phyloP scores from a whole-genome alignment of 2,113 vertebrate genomes.

The Oenanthe oenanthe region DNA sequence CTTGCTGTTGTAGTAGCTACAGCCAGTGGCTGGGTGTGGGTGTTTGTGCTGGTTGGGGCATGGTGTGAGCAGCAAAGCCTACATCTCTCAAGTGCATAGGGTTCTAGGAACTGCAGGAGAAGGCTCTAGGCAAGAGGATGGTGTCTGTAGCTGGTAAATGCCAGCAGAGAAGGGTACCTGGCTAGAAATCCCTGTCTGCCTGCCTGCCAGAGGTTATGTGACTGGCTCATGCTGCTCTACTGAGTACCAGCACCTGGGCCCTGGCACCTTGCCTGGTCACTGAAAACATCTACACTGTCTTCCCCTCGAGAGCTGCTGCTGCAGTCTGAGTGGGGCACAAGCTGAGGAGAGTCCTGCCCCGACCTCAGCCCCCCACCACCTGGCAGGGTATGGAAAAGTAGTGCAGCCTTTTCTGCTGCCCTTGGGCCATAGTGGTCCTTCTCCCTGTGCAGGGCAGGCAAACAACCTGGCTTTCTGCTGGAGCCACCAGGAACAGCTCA shows the following conservation, averaged over 20 bases:
- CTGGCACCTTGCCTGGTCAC: accelerated
- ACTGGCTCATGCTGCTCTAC: neutral
- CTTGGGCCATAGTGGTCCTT: accelerated
- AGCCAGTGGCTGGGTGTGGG: neutral
- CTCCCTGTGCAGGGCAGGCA: neutral
- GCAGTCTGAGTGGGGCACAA: neutral
- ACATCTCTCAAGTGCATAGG: neutral
- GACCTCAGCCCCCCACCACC: neutral
- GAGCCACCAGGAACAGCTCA: neutral
- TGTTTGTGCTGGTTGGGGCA: neutral
- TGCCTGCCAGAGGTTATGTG: accelerated
- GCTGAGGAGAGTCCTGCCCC: neutral
- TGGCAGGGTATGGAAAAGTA: neutral
- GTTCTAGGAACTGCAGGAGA: neutral
- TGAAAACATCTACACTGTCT: neutral
- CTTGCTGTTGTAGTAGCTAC: neutral
- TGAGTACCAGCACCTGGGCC: neutral
- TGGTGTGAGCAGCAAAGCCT: neutral
- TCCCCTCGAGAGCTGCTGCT: accelerated
- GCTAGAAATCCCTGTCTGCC: neutral
- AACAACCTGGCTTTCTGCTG: neutral
- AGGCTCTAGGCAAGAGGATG: neutral
- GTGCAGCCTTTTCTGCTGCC: too few species aligned
- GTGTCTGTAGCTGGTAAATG: neutral
- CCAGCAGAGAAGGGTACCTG: neutral